Evolutionary conservation across 1,140 invertebrate genomes (phyloP), one percentile per base, ranked within the genome.

Genomic region (Lepidurus apus): DNA sequence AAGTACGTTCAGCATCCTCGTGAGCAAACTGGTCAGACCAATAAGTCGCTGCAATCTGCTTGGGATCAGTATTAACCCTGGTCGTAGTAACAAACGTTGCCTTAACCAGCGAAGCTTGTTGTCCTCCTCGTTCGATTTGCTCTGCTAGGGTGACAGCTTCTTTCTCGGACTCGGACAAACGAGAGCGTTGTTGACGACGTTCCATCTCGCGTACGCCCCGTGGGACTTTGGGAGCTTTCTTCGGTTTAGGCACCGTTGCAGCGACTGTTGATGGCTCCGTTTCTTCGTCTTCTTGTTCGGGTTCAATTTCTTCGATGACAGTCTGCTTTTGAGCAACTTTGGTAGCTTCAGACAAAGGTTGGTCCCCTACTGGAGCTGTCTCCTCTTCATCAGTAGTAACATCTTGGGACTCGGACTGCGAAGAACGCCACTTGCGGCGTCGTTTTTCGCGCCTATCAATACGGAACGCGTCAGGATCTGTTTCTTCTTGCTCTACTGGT

Each of bases 1-100:
- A 84, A 76, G 78, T 74, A 75, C 76, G 79, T 80, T 85, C 84
- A 26, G 81, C 81, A 79, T 85, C 83, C 73, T 81, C 75, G 79
- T 81, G 82, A 43, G 78, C 75, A 81, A 83, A 83, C 77, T 83
- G 82, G 74, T 83, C 81, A n/a, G 74, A 44, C 81, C 82, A 81
- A 79, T 84, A 84, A 34, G 74, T 53, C 21, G n/a, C 21, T 17
- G 53, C 53, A 65, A 65, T 65, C 13, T 65, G 17, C 21, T 65
- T 21, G 21, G 53, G 53, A 74, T 81, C 81, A 65, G 26, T 21
- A 10, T 47, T 11, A 21, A 80, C 78, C 11, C 78, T 53, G 43
- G 79, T 11, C 42, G 77, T 81, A 73, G 79, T 80, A 77, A 80
- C 79, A 11, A 75, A 47, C 13, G 81, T 77, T 21, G 21, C 53